Evolutionary conservation across 1,140 invertebrate species (phyloP).

Genomic region (Tachypleus tridentatus): DNA sequence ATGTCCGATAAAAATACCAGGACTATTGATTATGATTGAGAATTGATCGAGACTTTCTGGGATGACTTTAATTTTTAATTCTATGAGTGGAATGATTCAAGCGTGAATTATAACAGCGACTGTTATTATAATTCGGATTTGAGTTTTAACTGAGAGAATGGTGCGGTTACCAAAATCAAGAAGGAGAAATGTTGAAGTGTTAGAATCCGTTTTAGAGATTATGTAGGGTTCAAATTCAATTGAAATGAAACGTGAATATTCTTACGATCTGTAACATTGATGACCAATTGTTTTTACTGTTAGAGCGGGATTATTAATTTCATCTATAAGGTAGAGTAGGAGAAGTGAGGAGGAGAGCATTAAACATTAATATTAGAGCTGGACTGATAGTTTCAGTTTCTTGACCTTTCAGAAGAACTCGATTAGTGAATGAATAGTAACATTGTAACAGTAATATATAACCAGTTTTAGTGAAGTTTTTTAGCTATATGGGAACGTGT

Average conservation of each 20-base stretch:
- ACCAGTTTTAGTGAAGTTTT: too few species aligned
- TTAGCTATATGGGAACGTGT: too few species aligned
- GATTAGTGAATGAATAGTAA: constrained; percentile 34
- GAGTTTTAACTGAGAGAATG: constrained; percentile 39
- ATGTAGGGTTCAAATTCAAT: constrained; percentile 52
- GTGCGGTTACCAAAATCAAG: constrained; percentile 51
- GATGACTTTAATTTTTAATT: constrained; percentile 50
- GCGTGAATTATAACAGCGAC: constrained; percentile 54
- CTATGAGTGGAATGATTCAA: constrained; percentile 47
- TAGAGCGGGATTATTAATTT: constrained; percentile 40
- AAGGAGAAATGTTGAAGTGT: constrained; percentile 37
- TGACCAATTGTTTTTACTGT: constrained; percentile 48
- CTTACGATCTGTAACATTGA: constrained; percentile 56
- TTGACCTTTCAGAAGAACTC: constrained; percentile 37
- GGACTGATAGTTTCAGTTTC: constrained; percentile 48
- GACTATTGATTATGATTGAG: constrained; percentile 40
- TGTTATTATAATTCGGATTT: constrained; percentile 45
- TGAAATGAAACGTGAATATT: constrained; percentile 47
- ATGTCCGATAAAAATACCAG: constrained; percentile 52
- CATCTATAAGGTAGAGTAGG: constrained; percentile 48
- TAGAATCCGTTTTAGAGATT: constrained; percentile 32
- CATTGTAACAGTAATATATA: too few species aligned
- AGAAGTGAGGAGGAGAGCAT: constrained; percentile 42
- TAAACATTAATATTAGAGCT: constrained; percentile 46
- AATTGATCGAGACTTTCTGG: constrained; percentile 54